Conservation (phyloP, 2,113 vertebrate genomes). For the Solea solea region DNA sequence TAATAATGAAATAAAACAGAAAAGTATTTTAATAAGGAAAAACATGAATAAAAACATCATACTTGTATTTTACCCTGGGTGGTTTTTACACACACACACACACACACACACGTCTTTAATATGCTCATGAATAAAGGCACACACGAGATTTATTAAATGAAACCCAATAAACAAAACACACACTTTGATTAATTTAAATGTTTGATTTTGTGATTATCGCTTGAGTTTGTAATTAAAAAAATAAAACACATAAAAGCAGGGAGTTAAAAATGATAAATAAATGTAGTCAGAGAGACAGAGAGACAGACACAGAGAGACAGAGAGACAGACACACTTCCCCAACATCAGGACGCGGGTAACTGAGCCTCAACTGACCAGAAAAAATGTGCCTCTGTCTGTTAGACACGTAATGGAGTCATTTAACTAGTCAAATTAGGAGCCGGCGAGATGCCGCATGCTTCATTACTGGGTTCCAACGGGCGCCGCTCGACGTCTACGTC, state of each 20-base stretch:
- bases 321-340: conserved; percentile 75
- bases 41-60: no score
- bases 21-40: no score
- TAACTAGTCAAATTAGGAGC: conserved; percentile 99
- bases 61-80: no score
- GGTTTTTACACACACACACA: no score
- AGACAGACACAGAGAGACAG: conserved; percentile 73
- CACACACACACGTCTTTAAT: no score
- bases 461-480: conserved; percentile 99
- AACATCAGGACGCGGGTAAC: conserved; percentile 93
- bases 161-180: no score
- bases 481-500: conserved; percentile 99
- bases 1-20: no score
- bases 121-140: no score
- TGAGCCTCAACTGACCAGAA: conserved; percentile 99
- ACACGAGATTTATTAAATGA: no score
- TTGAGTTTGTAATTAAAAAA: conserved; percentile 8
- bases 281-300: conserved; percentile 53
- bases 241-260: background rate
- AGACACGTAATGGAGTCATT: conserved; percentile 99
- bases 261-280: background rate
- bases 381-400: conserved; percentile 99
- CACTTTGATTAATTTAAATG: conserved; percentile 38
- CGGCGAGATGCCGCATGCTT: conserved; percentile 99
- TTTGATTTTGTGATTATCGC: conserved; percentile 21